Evolutionary conservation across 35 echinoderm and acorn worm species (phyloP), one percentile per base, ranked within the genome.

Genomic region (Ptychodera flava): DNA sequence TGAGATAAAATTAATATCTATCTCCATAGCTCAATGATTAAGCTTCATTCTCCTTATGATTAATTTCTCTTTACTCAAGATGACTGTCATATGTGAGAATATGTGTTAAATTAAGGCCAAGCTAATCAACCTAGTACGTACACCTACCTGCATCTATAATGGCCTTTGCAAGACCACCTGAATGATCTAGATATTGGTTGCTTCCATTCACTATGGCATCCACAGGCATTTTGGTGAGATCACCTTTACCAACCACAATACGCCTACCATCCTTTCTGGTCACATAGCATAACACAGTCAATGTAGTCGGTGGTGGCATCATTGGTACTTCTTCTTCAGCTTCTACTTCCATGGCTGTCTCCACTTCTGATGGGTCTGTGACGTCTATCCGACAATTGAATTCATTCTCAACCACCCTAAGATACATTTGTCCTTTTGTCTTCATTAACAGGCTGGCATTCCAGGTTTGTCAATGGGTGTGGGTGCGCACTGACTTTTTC

Each of bases 201-300:
- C 84, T 84, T 64, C 84, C 83, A 91, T 91, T 91, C 1, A 91
- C 89, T 77, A 91, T 91, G 36, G 37, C 84, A 76, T 91, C 89
- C 0, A 91, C 89, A 14, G 33, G 22, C 75, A 86, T 79, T 77
- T 79, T 84, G 0, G 89, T 91, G 84, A 91, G 76, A 80, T 91
- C 89, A 30, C 77, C 89, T 35, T 91, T 86, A n/a, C 84, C 80
- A 33, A 91, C 89, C 1, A 85, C 64, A 14, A 91, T 33, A 1
- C 34, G 33, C 33, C 35, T 22, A 0, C 84, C 78, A 31, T 81
- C 31, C 30, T 30, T 2, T 33, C 81, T n/a, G 22, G 35, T 91
- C 28, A 81, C 6, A 22, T 12, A 64, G 22, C 45, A 64, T 64
- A 64, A 22, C 6, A 64, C 22, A 22, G 6, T 22, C 6, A 12